Percentiles rank a stretch among this genome's conserved stretches.
Conservation (phyloP, 2,797 vertebrate species). For the Monodelphis domestica region DNA sequence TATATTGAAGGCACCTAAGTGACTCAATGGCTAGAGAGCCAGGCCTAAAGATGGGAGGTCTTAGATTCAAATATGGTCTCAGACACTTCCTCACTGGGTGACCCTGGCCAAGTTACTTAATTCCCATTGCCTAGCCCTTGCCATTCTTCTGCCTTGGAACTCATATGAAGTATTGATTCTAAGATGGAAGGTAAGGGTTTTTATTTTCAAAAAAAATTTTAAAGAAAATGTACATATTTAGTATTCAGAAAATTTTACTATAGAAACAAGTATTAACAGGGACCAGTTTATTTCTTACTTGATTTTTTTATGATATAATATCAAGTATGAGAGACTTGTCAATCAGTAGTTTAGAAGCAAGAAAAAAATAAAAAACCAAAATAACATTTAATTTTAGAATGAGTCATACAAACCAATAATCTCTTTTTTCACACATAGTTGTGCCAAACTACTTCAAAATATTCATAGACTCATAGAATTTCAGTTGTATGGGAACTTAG, state of each 20-base stretch:
- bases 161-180: too few relatives aligned
- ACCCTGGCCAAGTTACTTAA: too few relatives aligned
- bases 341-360: conserved; percentile 26
- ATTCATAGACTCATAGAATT: neutral
- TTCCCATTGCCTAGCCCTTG: too few relatives aligned
- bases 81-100: too few relatives aligned
- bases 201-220: too few relatives aligned
- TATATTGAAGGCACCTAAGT: too few relatives aligned
- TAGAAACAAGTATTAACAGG: conserved; percentile 1
- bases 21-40: too few relatives aligned
- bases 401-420: conserved; percentile 46
- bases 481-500: neutral
- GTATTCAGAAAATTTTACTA: conserved; percentile 34
- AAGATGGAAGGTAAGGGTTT: too few relatives aligned
- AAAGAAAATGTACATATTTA: too few relatives aligned
- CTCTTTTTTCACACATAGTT: conserved; percentile 52
- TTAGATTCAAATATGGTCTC: too few relatives aligned
- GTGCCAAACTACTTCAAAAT: neutral
- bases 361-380: conserved; percentile 26
- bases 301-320: conserved; percentile 22
- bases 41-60: too few relatives aligned
- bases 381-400: conserved; percentile 26
- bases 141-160: too few relatives aligned
- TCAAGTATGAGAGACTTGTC: conserved; percentile 35
- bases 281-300: conserved; percentile 39